Evolutionary conservation across 1,140 invertebrate species (phyloP).

Genomic region (Pseudomyrmex pallidus): DNA sequence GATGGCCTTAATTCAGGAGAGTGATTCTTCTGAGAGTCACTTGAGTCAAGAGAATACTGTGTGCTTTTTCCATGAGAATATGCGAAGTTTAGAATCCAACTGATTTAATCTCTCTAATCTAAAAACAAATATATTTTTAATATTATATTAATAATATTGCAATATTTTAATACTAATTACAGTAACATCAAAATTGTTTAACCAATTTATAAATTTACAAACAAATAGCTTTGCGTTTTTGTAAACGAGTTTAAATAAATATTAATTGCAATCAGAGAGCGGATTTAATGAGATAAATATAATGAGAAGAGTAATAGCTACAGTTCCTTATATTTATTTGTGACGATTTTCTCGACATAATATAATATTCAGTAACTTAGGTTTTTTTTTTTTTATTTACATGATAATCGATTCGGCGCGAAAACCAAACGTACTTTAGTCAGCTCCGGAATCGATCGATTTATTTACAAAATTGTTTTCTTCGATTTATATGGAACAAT

Average conservation of each 20-base stretch:
- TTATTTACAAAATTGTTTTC: slow-evolving; percentile 73
- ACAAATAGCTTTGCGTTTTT: neutral
- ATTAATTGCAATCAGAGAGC: neutral
- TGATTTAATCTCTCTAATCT: no score
- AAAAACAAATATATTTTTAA: no score
- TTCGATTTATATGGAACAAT: slow-evolving; percentile 61
- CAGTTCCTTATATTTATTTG: slow-evolving; percentile 71
- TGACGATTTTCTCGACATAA: slow-evolving; percentile 69
- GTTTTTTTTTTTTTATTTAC: slow-evolving; percentile 73
- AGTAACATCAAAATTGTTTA: neutral
- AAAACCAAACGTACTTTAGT: slow-evolving; percentile 71
- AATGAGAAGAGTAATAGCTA: slow-evolving; percentile 62
- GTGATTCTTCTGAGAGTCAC: no score
- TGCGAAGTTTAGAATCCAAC: no score
- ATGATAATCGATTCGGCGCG: slow-evolving; percentile 69
- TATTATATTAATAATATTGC: no score
- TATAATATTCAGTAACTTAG: slow-evolving; percentile 75
- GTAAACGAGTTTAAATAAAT: neutral
- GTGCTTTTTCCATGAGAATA: no score
- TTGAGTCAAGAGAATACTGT: no score
- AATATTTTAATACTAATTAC: no score
- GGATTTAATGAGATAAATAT: neutral
- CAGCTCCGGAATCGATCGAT: slow-evolving; percentile 62
- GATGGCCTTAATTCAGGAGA: no score
- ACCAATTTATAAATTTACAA: neutral